A percentile compares a stretch with the other conserved stretches of the same genome.
These are phyloP conservation scores for Sus scrofa DNA, from an alignment of 2,113 vertebrate species.

Conservation along the genomic window DNA sequence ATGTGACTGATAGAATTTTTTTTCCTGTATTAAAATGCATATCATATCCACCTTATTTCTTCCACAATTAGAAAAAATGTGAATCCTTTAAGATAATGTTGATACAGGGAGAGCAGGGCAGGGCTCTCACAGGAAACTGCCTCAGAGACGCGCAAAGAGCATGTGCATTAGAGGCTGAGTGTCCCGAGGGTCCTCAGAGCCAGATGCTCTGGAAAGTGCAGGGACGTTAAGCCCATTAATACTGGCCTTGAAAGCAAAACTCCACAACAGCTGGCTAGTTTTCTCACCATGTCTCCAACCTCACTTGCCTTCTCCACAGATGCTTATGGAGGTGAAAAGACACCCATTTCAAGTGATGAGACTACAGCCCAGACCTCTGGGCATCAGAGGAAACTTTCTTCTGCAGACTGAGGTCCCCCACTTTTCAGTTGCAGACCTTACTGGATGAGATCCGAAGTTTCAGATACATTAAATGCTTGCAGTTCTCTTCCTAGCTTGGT, in stretches of 20 bases:
- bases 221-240: too few relatives aligned
- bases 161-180: rapidly evolving
- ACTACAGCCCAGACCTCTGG: neutral
- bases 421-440: neutral
- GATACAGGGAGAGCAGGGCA: neutral
- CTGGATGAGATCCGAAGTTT: neutral
- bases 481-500: neutral
- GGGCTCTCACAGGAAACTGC: neutral
- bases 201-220: rapidly evolving
- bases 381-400: neutral
- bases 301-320: neutral
- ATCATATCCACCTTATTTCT: neutral
- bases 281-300: neutral
- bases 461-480: neutral
- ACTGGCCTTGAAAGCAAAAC: neutral
- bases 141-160: neutral
- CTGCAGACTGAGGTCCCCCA: neutral
- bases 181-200: too few relatives aligned
- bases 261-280: rapidly evolving
- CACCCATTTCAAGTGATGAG: neutral
- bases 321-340: neutral
- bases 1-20: neutral
- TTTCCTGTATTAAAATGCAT: neutral
- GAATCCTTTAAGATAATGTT: neutral
- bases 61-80: neutral